Base-by-base conservation (phyloP, 2,888 invertebrate genomes). In the Scaptomyza flava region DNA sequence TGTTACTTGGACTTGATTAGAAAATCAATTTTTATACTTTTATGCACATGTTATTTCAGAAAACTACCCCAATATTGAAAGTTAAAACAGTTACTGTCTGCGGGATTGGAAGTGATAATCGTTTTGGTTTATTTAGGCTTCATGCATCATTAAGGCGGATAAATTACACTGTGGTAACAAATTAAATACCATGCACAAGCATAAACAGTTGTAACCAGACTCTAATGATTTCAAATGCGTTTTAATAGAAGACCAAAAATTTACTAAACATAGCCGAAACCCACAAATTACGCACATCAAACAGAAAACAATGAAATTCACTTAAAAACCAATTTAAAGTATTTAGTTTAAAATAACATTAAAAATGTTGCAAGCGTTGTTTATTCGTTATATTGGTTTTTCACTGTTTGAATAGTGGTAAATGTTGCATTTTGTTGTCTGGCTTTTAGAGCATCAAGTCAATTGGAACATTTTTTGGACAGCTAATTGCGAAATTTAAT, bases 101-200 rank as follows among this genome's bases (percentile, higher is more conserved):
- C n/a, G 48, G 43, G 31, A 51, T 23, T 34, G 36, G 11, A 31
- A 43, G 30, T 14, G 43, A 38, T 66, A 60, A 53, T 53, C 33
- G 46, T 36, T 38, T 33, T 14, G 38, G 11, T 54, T 68, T 59
- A 41, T 62, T 58, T 36, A 14, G 27, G 33, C 59, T 62, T 57
- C 50, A 67, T 68, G 65, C 68, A 63, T 65, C 57, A 77, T 77
- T 77, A 58, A 62, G 66, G 20, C 50, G 38, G 46, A 62, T 65
- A 65, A 74, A 69, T 36, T 59, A 36, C 17, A 48, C 34, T 54
- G 66, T 20, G 54, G 51, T 23, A 36, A 8, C 68, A 52, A 69
- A 54, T 45, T 36, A 62, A 62, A 70, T 56, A 48, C 6, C 31
- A 34, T 54, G 46, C 54, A 43, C 3, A 33, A 14, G 30, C 17